phyloP scores from a whole-genome alignment of 2,888 invertebrate genomes.

The Hyposoter didymator region DNA sequence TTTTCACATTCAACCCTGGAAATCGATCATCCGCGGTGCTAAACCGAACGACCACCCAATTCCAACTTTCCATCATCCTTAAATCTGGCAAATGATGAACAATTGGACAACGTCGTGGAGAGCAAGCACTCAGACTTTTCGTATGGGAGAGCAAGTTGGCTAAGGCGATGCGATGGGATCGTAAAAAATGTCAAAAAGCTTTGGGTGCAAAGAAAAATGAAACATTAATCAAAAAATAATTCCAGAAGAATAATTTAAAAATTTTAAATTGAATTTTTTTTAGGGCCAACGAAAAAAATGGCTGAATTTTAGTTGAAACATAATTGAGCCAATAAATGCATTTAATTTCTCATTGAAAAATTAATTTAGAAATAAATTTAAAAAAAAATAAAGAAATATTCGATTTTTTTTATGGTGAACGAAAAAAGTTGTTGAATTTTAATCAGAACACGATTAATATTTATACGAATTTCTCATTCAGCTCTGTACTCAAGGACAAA shows the following conservation, averaged over 20 bases:
- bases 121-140: background rate
- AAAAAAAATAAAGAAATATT: background rate
- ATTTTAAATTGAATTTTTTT: no score
- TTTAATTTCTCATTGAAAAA: background rate
- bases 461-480: background rate
- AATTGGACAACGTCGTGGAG: background rate
- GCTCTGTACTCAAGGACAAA: background rate
- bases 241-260: no score
- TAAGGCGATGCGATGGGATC: background rate
- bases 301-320: no score
- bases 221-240: background rate
- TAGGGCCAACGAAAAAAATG: no score
- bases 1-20: conserved; percentile 31
- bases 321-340: no score
- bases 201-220: background rate
- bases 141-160: no score
- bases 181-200: background rate
- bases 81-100: background rate
- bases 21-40: conserved; percentile 29
- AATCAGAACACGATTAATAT: background rate
- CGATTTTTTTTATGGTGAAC: background rate
- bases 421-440: background rate
- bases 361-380: background rate
- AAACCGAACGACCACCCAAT: conserved; percentile 38
- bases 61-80: conserved; percentile 4